These are phyloP conservation scores for Pseudochromis fuscus DNA, from an alignment of 2,797 vertebrate genomes.

Conservation along the genomic window DNA sequence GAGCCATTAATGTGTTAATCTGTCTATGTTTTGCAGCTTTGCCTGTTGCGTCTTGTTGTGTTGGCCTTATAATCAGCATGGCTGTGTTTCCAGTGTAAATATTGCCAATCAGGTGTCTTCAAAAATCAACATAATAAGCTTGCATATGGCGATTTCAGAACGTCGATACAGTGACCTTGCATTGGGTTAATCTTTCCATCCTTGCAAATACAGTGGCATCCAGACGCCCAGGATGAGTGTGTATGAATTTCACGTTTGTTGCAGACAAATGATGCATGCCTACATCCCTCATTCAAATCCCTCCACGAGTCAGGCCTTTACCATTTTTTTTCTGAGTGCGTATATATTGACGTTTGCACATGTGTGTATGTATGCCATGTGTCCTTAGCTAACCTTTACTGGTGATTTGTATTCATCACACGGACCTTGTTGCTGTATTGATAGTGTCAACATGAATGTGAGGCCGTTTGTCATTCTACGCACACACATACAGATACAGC, in stretches of 20 bases:
- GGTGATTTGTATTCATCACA: slow-evolving; percentile 74
- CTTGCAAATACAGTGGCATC: neutral
- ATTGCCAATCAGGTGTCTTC: neutral
- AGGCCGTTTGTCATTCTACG: slow-evolving; percentile 50
- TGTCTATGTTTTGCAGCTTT: neutral
- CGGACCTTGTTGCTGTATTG: slow-evolving; percentile 55
- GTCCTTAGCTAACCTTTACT: slow-evolving; percentile 72
- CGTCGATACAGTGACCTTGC: neutral
- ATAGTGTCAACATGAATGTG: slow-evolving; percentile 71
- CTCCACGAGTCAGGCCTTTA: neutral
- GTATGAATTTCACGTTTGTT: neutral
- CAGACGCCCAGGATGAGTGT: neutral
- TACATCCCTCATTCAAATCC: slow-evolving; percentile 5
- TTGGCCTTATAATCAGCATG: neutral
- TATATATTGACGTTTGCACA: neutral
- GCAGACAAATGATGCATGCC: neutral
- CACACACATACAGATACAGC: slow-evolving; percentile 12
- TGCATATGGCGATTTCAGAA: neutral
- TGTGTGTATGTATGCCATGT: slow-evolving; percentile 1
- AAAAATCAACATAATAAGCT: neutral
- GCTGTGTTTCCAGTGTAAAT: neutral
- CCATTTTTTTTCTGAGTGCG: neutral
- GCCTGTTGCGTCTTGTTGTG: neutral
- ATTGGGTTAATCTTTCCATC: neutral
- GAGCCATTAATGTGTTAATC: neutral